Evolutionary conservation across 2,113 vertebrate species (phyloP).

Genomic region (Xenopus borealis): DNA sequence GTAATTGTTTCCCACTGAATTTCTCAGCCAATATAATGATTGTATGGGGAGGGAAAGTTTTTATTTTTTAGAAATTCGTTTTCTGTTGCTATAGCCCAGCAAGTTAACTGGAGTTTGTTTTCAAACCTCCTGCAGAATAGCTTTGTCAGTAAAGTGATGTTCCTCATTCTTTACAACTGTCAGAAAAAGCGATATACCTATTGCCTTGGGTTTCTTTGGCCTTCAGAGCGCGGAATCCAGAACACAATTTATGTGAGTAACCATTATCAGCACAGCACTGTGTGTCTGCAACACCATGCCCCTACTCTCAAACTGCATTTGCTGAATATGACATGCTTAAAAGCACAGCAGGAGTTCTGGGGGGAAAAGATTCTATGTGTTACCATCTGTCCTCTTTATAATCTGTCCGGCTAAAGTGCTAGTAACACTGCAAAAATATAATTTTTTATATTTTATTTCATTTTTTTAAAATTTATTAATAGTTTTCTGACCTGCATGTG

Average conservation of each 20-base stretch:
- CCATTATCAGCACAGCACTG: background rate
- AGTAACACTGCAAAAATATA: no score
- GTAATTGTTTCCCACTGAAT: no score
- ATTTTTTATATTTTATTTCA: no score
- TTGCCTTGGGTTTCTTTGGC: background rate
- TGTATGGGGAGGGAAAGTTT: no score
- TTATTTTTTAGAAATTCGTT: no score
- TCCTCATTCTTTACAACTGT: background rate
- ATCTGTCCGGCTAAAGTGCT: no score
- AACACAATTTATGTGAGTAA: background rate
- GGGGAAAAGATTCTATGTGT: no score
- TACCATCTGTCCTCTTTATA: no score
- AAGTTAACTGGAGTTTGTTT: background rate
- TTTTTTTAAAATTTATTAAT: no score
- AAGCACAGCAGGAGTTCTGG: no score
- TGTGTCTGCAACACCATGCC: background rate
- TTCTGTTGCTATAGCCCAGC: background rate
- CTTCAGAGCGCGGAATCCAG: background rate
- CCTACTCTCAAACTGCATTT: background rate
- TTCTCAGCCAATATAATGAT: no score
- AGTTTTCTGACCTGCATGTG: no score
- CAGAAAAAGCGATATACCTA: background rate
- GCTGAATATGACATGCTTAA: background rate
- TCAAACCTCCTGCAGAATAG: background rate
- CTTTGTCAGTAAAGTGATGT: slow-evolving; percentile 4